A percentile compares a stretch with the other conserved stretches of the same genome.
These are phyloP conservation scores for Heteromyza rotundicornis DNA, from an alignment of 2,888 invertebrate species.

Conservation along the genomic window DNA sequence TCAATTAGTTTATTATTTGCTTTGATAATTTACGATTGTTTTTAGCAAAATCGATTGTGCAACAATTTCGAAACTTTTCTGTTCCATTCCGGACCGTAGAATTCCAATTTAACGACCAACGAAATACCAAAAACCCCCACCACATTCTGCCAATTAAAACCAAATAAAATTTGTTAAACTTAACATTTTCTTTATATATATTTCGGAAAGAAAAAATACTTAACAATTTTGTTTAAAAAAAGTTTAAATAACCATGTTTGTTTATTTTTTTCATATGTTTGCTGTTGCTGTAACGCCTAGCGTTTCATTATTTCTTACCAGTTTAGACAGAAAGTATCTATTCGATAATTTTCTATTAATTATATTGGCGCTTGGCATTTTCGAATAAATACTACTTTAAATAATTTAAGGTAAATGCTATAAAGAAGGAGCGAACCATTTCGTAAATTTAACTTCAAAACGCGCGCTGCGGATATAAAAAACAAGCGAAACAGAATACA, in stretches of 20 bases:
- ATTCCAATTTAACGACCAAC: too few relatives aligned
- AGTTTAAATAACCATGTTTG: conserved; percentile 27
- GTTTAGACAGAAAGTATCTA: conserved; percentile 28
- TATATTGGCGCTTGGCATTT: conserved; percentile 1
- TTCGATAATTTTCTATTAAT: conserved; percentile 22
- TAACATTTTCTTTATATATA: neutral
- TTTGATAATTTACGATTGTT: too few relatives aligned
- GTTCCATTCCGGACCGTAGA: too few relatives aligned
- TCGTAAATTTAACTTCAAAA: too few relatives aligned
- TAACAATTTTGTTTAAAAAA: conserved; percentile 38
- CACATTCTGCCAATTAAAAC: neutral
- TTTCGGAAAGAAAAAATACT: conserved; percentile 41
- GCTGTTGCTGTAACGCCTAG: conserved; percentile 43
- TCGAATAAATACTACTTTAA: conserved; percentile 25
- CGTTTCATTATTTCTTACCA: conserved; percentile 35
- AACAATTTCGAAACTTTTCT: too few relatives aligned
- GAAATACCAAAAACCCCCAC: too few relatives aligned
- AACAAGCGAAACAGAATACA: too few relatives aligned
- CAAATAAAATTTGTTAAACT: neutral
- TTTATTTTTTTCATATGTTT: conserved; percentile 30
- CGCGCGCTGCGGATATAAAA: too few relatives aligned
- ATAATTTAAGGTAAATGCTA: too few relatives aligned
- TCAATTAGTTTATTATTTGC: too few relatives aligned
- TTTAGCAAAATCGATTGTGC: too few relatives aligned
- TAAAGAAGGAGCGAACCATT: too few relatives aligned